Conservation (phyloP, 2,113 vertebrate genomes). For the Ailurus styani region DNA sequence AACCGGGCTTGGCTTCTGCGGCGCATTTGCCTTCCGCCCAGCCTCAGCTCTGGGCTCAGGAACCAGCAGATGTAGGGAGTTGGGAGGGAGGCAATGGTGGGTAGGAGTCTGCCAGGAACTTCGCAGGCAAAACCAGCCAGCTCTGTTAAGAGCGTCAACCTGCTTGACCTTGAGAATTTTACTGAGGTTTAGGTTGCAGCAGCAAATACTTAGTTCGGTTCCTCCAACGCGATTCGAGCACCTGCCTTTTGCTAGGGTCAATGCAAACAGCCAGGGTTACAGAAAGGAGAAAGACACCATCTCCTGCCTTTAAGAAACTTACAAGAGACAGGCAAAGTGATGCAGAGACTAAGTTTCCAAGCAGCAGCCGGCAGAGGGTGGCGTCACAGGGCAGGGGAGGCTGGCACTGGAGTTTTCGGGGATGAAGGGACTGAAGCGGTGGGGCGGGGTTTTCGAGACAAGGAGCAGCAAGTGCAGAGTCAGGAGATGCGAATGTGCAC, state of each 20-base stretch:
- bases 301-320: neutral
- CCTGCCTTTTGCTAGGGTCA: neutral
- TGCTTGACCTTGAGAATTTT: neutral
- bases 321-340: neutral
- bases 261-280: neutral
- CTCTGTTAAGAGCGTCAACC: neutral
- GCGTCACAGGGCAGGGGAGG: neutral
- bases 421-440: neutral
- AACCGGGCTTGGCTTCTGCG: neutral
- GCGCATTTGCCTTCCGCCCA: neutral
- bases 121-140: neutral
- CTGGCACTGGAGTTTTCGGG: neutral
- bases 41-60: neutral
- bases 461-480: neutral
- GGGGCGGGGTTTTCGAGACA: neutral
- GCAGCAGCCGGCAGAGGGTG: neutral
- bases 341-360: neutral
- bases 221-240: neutral
- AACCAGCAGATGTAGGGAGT: accelerated
- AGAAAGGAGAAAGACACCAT: neutral
- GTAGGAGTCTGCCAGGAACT: neutral
- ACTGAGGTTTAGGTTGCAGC: neutral
- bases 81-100: neutral
- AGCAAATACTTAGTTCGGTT: neutral
- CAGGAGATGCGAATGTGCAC: accelerated